These are phyloP conservation scores for Lamellibrachia columna DNA, from an alignment of 2,888 invertebrate species.

Conservation along the genomic window DNA sequence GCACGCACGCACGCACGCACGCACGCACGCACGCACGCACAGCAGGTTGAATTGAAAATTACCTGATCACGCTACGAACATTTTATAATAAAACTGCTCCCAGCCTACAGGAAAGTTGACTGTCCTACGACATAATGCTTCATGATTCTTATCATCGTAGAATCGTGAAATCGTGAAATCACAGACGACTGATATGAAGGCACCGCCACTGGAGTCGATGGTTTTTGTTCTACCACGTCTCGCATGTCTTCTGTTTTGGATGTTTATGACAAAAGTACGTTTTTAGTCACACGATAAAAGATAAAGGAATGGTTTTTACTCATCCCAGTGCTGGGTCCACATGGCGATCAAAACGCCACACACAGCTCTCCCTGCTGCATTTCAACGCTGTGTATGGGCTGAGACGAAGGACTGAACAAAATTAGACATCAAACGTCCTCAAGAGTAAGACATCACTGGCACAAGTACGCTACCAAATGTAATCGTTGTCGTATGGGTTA, in stretches of 20 bases:
- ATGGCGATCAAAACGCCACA: too few species aligned
- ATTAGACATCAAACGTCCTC: too few species aligned
- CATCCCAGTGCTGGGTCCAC: not conserved
- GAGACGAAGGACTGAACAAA: too few species aligned
- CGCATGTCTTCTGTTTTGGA: not conserved
- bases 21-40: too few species aligned
- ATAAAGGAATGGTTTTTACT: not conserved
- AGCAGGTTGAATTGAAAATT: too few species aligned
- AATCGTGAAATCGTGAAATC: not conserved
- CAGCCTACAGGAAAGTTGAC: not conserved
- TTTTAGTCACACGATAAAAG: not conserved
- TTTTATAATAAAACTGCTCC: not conserved
- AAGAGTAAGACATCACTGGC: too few species aligned
- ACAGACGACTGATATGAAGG: not conserved
- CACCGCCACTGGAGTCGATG: not conserved
- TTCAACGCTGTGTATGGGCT: too few species aligned
- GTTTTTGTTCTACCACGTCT: not conserved
- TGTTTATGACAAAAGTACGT: not conserved
- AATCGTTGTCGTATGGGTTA: too few species aligned
- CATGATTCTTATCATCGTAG: not conserved
- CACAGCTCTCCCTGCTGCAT: too few species aligned
- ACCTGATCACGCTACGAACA: too few species aligned
- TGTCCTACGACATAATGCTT: not conserved
- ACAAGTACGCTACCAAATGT: too few species aligned
- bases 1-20: too few species aligned